Evolutionary conservation across 2,888 invertebrate species (phyloP), one percentile per base, ranked within the genome.

Genomic region (Leptinotarsa rubiginosa): DNA sequence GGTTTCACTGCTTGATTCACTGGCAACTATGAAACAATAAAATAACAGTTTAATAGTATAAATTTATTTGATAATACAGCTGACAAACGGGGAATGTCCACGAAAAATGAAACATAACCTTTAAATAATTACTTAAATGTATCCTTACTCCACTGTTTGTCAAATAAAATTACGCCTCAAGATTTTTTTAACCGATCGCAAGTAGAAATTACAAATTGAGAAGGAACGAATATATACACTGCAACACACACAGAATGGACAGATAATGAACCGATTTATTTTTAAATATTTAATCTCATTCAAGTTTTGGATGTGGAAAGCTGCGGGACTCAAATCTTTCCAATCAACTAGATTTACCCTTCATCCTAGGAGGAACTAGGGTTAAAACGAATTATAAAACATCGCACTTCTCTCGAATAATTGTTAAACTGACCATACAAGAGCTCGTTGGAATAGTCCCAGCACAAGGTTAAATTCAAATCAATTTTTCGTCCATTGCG

Each of bases 21-120:
- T 18, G 31, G 10, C 20, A 31, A 47, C 2, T 64, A 20, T 52
- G 31, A 18, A 16, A 41, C 13, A 75, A 70, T 69, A 18, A 72
- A 64, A 73, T 52, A 49, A 69, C 54, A 47, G 16, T 49, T 67
- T 75, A 86, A 86, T 87, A 85, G 85, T 86, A 87, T 86, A 87
- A 86, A 86, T 86, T 86, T 86, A 86, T 86, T 86, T 84, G 82
- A 85, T 86, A 86, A 86, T 87, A 87, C 86, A 87, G 85, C 84
- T 86, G 86, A 86, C 86, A 87, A 86, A 86, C 84, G 85, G 87
- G 87, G 87, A 87, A 87, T 87, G 86, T 87, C 86, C 81, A 84
- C 84, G 85, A 85, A 84, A 85, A 80, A 80, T 82, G 79, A 80
- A 81, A 81, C 66, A 73, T 75, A 75, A 75, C 77, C 70, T 75